phyloP scores from a whole-genome alignment of 2,797 vertebrate species.

The Cyclura pinguis region DNA sequence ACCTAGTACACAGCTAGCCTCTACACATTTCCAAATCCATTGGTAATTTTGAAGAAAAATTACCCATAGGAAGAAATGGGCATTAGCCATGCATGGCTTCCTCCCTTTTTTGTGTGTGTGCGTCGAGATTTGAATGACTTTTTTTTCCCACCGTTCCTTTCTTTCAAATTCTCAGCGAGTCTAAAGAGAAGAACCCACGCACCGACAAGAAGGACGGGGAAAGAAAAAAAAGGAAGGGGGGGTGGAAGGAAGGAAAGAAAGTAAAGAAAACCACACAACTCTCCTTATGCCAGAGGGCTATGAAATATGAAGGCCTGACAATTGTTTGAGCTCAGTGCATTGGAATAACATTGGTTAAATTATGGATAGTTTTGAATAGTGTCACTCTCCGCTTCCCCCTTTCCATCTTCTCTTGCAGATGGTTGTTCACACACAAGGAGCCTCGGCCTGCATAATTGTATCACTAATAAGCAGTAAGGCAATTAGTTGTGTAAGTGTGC shows the following conservation, averaged over 20 bases:
- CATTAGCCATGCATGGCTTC: constrained; percentile 84
- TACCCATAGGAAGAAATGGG: constrained; percentile 80
- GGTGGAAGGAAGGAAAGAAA: constrained; percentile 40
- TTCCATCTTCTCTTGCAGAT: constrained; percentile 88
- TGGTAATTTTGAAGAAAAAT: constrained; percentile 85
- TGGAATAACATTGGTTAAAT: constrained; percentile 96
- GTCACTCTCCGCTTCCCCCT: constrained; percentile 86
- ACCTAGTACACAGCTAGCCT: background rate
- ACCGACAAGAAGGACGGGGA: constrained; percentile 74
- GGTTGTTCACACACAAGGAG: constrained; percentile 96
- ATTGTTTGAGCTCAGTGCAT: constrained; percentile 85
- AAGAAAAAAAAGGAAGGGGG: constrained; percentile 42
- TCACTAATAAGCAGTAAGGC: constrained; percentile 99
- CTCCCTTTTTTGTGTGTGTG: constrained; percentile 70
- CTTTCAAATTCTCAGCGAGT: constrained; percentile 83
- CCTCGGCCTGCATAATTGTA: constrained; percentile 96
- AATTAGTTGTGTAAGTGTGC: constrained; percentile 99
- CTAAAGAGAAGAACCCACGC: constrained; percentile 84
- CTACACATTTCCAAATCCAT: constrained; percentile 65
- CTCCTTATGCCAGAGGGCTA: constrained; percentile 86
- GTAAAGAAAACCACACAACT: constrained; percentile 71
- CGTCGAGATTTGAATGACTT: constrained; percentile 82
- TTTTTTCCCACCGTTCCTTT: constrained; percentile 81
- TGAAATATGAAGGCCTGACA: constrained; percentile 89
- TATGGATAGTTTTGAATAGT: constrained; percentile 97